phyloP scores from a whole-genome alignment of 2,797 vertebrate species.

The Amniataba percoides region DNA sequence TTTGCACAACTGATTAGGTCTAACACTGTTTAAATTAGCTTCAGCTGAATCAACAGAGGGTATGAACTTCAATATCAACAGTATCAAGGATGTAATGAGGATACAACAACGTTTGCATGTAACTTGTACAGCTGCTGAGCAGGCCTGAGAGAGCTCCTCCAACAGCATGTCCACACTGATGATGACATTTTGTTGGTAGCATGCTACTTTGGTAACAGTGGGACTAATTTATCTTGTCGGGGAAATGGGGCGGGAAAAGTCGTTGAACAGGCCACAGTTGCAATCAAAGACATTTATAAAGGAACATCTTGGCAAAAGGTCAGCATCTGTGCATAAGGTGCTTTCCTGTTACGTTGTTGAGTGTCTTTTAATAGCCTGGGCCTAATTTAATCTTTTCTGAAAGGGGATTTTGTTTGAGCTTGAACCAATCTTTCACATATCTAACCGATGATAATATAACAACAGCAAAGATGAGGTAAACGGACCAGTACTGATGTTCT shows the following conservation, averaged over 20 bases:
- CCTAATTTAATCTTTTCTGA: background rate
- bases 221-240: background rate
- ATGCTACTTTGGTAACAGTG: background rate
- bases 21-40: background rate
- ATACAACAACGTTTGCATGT: background rate
- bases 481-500: background rate
- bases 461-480: background rate
- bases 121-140: background rate
- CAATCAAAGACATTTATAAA: background rate
- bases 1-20: background rate
- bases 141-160: background rate
- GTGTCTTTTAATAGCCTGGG: background rate
- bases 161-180: conserved; percentile 15
- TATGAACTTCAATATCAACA: background rate
- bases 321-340: background rate
- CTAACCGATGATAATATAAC: background rate
- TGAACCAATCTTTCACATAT: conserved; percentile 1
- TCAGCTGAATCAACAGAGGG: background rate
- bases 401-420: background rate
- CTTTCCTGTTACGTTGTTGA: conserved; percentile 4
- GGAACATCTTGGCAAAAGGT: background rate
- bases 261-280: background rate
- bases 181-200: background rate
- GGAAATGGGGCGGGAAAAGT: background rate
- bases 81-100: conserved; percentile 7